These are phyloP conservation scores for Lontra canadensis DNA, from an alignment of 2,113 vertebrate species.

Conservation along the genomic window DNA sequence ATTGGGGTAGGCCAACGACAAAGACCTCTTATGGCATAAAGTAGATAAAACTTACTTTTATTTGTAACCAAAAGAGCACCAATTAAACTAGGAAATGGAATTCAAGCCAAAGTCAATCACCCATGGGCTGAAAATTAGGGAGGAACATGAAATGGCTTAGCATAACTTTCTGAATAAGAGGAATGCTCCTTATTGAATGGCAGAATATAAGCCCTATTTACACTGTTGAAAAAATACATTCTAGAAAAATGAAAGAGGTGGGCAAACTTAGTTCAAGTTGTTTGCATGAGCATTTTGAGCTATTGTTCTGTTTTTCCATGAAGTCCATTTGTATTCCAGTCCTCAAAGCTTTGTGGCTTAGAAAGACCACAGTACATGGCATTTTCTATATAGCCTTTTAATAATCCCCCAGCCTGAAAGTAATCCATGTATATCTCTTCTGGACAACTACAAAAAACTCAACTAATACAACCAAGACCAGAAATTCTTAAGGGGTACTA, in stretches of 20 bases:
- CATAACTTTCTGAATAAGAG: not conserved
- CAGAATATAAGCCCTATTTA: not conserved
- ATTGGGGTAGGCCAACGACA: not conserved
- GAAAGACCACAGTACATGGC: not conserved
- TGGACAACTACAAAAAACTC: not conserved
- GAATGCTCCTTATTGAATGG: not conserved
- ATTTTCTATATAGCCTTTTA: not conserved
- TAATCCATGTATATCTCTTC: not conserved
- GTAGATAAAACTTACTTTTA: not conserved
- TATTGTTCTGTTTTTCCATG: not conserved
- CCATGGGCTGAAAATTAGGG: not conserved
- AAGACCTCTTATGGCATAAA: not conserved
- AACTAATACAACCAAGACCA: not conserved
- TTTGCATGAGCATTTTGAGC: not conserved
- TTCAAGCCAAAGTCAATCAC: not conserved
- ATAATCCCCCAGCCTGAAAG: not conserved
- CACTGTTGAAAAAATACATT: not conserved
- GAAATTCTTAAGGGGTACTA: not conserved
- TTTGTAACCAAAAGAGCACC: not conserved
- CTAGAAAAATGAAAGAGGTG: not conserved
- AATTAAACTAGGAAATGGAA: not conserved
- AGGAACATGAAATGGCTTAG: not conserved
- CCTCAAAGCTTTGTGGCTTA: not conserved
- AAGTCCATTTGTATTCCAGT: not conserved
- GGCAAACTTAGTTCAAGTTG: not conserved